A percentile compares a stretch with the other conserved stretches of the same genome.
These are phyloP conservation scores for Pelecanus crispus DNA, from an alignment of 2,113 vertebrate genomes.

Conservation along the genomic window DNA sequence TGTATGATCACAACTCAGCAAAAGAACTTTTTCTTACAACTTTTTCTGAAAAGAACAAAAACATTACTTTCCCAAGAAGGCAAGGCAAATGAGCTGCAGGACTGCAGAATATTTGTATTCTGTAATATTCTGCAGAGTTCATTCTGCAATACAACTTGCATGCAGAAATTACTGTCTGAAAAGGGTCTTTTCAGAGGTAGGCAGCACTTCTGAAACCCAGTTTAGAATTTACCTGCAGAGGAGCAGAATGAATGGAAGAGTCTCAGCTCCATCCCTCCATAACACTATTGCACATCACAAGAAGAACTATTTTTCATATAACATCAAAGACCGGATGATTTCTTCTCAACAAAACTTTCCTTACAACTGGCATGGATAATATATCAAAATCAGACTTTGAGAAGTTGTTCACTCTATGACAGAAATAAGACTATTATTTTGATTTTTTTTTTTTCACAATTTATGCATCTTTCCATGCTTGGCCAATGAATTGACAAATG, in stretches of 20 bases:
- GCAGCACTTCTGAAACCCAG: background rate
- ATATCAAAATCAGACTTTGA: background rate
- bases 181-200: background rate
- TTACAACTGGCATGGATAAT: background rate
- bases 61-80: background rate
- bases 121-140: background rate
- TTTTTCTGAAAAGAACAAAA: background rate
- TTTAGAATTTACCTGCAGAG: background rate
- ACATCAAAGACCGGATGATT: fast-evolving
- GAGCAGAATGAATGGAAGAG: background rate
- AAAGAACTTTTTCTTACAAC: background rate
- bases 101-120: background rate
- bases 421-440: background rate
- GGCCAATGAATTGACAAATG: background rate
- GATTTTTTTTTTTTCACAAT: background rate
- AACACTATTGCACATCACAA: background rate
- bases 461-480: background rate
- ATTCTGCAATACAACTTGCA: background rate
- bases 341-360: background rate
- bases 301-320: background rate
- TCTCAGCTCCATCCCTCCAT: background rate
- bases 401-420: background rate
- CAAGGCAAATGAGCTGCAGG: background rate
- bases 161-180: background rate
- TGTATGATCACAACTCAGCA: background rate